A percentile compares a stretch with the other conserved stretches of the same genome.
Evolutionary conservation across 1,140 invertebrate species (phyloP).

Genomic region (Drosophila albomicans): DNA sequence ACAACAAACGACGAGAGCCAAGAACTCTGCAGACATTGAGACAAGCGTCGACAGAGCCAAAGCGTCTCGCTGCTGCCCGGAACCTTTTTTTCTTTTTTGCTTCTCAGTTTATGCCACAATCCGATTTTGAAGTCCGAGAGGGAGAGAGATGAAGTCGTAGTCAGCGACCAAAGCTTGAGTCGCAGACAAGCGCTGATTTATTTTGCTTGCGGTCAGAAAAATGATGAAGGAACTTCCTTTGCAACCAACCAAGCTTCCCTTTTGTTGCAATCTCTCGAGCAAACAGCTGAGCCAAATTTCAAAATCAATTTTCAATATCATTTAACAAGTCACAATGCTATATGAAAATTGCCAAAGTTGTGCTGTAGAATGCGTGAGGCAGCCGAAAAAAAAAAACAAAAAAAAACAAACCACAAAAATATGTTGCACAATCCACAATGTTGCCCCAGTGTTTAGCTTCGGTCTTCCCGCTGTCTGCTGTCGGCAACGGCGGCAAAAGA

Average conservation of each 20-base stretch:
- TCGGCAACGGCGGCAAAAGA: slow-evolving; percentile 59
- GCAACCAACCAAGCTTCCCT: slow-evolving; percentile 15
- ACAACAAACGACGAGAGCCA: slow-evolving; percentile 22
- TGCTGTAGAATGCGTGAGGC: slow-evolving; percentile 19
- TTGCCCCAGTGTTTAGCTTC: slow-evolving; percentile 11
- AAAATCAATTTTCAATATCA: slow-evolving; percentile 65
- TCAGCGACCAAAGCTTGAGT: slow-evolving; percentile 27
- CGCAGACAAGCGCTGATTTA: slow-evolving; percentile 79
- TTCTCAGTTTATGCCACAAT: neutral
- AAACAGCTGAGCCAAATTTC: slow-evolving; percentile 28
- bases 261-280: too few relatives aligned
- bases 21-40: slow-evolving; percentile 27
- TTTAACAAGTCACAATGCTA: slow-evolving; percentile 12
- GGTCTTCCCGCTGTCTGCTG: slow-evolving; percentile 16
- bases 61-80: slow-evolving; percentile 1
- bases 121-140: neutral
- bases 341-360: slow-evolving; percentile 30
- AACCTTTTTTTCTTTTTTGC: slow-evolving; percentile 7
- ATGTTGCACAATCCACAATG: slow-evolving; percentile 59
- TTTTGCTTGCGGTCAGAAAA: slow-evolving; percentile 75
- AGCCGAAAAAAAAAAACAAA: slow-evolving; percentile 11
- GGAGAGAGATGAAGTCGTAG: neutral
- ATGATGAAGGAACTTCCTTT: slow-evolving; percentile 71
- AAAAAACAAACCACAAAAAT: slow-evolving; percentile 38
- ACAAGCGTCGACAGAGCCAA: slow-evolving; percentile 55